Evolutionary conservation across 2,797 vertebrate genomes (phyloP), one percentile per base, ranked within the genome.

Genomic region (Odontamblyopus lacepedii): DNA sequence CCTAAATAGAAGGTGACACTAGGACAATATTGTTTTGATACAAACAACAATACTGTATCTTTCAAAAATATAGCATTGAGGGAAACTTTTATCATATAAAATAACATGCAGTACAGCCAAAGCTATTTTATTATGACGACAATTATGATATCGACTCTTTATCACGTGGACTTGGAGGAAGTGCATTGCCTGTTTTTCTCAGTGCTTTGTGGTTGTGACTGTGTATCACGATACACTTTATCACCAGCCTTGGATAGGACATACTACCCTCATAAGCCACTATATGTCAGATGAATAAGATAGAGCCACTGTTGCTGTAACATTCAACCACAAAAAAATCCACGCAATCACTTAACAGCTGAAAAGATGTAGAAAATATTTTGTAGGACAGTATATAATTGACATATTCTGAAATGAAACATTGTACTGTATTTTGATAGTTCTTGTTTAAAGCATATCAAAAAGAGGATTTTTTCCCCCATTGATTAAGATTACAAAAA

Each of bases 231-330:
- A 26, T 26, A 6, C 35, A 15, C 35, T 12, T 26, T 13, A 44
- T 63, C 55, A 26, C 4, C 35, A 44, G 35, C 62, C 35, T 63
- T 63, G 62, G 23, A 41, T 23, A 63, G 62, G 62, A 38, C 62
- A 63, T 23, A 41, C 9, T 18, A 63, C 41, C 35, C 62, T 41
- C 62, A 23, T 12, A 35, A 63, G n/a, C 32, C 61, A 44, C n/a
- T 41, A 44, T 12, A 38, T 13, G 6, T 11, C 61, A 63, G 3
- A n/a, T 30, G 29, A 13, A 30, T 60, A 63, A 38, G 30, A 63
- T 63, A 63, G 23, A 44, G 62, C 4, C n/a, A 41, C 44, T 41
- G 19, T 63, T 30, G 41, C 29, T 5, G 11, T 1, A 38, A 63
- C 61, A 32, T 26, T 32, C 15, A 7, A 16, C 18, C 30, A n/a